These are phyloP conservation scores for Callithrix jacchus DNA, from an alignment of 2,113 vertebrate species.

Conservation along the genomic window DNA sequence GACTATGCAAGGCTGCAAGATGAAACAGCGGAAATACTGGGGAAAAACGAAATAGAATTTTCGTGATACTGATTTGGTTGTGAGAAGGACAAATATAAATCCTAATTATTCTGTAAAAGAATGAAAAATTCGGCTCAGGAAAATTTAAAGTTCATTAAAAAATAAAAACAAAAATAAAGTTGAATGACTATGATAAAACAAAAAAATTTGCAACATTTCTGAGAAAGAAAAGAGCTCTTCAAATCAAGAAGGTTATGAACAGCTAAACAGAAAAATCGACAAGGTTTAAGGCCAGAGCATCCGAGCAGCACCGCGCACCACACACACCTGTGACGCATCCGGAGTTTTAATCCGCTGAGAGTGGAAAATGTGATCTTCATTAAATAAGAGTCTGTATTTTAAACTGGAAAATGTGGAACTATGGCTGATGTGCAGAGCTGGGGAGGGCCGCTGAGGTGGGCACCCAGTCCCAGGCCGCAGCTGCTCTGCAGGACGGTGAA, in stretches of 20 bases:
- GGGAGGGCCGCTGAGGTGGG: too few relatives aligned
- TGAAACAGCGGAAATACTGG: background rate
- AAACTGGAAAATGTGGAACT: fast-evolving
- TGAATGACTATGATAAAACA: background rate
- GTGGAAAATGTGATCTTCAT: background rate
- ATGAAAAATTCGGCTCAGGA: background rate
- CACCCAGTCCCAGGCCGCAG: fast-evolving
- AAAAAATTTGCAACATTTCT: background rate
- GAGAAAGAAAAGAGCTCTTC: background rate
- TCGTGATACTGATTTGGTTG: background rate
- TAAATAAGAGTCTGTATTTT: background rate
- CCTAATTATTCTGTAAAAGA: background rate
- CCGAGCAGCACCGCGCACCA: fast-evolving
- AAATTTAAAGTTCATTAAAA: background rate
- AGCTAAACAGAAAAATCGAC: background rate
- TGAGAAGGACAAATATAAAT: background rate
- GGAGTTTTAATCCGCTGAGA: fast-evolving
- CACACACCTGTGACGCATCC: fast-evolving
- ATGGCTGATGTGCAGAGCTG: fast-evolving
- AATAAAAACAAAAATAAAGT: background rate
- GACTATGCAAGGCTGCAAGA: background rate
- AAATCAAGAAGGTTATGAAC: background rate
- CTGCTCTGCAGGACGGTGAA: background rate
- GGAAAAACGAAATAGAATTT: background rate
- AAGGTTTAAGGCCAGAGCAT: background rate